Evolutionary conservation across 1,140 invertebrate species (phyloP), one percentile per base, ranked within the genome.

Genomic region (Bombus superbus): DNA sequence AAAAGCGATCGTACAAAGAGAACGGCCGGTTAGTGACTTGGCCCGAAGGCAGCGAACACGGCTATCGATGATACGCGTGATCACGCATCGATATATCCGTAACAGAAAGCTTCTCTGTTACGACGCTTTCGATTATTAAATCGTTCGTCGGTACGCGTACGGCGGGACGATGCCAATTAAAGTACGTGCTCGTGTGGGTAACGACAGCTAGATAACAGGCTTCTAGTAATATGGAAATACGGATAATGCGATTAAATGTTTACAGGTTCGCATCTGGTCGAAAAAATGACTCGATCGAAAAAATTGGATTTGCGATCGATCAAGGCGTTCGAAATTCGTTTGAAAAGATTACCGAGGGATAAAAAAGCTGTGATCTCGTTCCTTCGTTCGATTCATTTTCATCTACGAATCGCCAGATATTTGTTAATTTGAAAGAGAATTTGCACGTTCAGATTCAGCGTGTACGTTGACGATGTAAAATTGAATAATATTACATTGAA

Each of bases 241-340:
- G 6, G 81, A 90, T 90, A 90, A 90, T 88, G 89, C 78, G 89
- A 90, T 90, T 90, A 90, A 89, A 75, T 83, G 82, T 85, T 89
- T 89, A 90, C 47, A 62, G 57, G 66, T 64, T 47, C 35, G 69
- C 71, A 79, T 82, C 85, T 87, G 78, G 81, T 87, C 78, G 69
- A 28, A 18, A 32, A 9, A 66, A 35, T 73, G 28, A n/a, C 57
- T 72, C 40, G 53, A 68, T 44, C n/a, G 11, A 68, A 72, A 87
- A 87, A 89, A 82, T 86, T 82, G 28, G 74, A 82, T 89, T 78
- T 38, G 32, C 4, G 28, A 77, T 32, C 25, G 73, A 18, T 40
- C 28, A 25, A 40, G 5, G 10, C 35, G 28, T 32, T 10, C 11
- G 35, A 57, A 47, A 28, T 40, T 4, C 25, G 10, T 2, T 28